phyloP scores from a whole-genome alignment of 2,113 vertebrate genomes.

The crab-eating macaque (Macaca fascicularis) region T2T-MFA8v1.1 NC_088382.1:2309501-2310000 shows the following conservation, averaged over 20 bases:
- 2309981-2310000: too few relatives aligned
- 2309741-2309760: accelerated
- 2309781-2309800: accelerated
- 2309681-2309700: not conserved
- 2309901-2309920: not conserved
- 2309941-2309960: too few relatives aligned
- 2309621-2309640: not conserved
- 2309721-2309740: not conserved
- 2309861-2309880: accelerated
- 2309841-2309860: not conserved
- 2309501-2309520: not conserved
- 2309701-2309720: accelerated
- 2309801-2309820: not conserved
- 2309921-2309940: not conserved
- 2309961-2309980: not conserved
- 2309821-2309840: not conserved
- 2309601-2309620: too few relatives aligned
- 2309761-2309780: accelerated
- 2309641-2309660: accelerated
- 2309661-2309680: accelerated
- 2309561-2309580: accelerated
- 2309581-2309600: not conserved
- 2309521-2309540: too few relatives aligned
- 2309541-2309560: not conserved
- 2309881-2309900: not conserved